These are phyloP conservation scores for Ommatoiulus sabulosus DNA, from an alignment of 2,888 invertebrate genomes.

Conservation along the genomic window DNA sequence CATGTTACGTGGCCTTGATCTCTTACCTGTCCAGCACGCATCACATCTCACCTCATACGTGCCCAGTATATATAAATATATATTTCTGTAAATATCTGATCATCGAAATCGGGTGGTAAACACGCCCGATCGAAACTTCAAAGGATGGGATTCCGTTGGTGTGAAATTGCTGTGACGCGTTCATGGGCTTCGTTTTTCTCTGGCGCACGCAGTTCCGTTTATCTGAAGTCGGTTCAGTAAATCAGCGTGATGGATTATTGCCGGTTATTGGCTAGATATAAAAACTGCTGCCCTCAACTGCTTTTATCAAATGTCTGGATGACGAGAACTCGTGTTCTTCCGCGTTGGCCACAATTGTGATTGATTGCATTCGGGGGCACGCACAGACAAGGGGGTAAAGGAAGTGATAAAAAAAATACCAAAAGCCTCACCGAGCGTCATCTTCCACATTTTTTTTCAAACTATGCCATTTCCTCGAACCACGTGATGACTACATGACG, in stretches of 20 bases:
- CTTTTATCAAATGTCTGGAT: background rate
- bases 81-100: slow-evolving; percentile 42
- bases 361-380: background rate
- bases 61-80: slow-evolving; percentile 28
- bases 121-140: background rate
- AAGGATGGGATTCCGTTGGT: background rate
- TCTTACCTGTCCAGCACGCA: background rate
- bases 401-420: background rate
- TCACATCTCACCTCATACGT: slow-evolving; percentile 22
- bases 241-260: slow-evolving; percentile 9
- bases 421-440: background rate
- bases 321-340: background rate
- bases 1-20: slow-evolving; percentile 6
- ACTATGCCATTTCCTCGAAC: background rate
- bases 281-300: background rate
- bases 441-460: background rate
- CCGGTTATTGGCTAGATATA: background rate
- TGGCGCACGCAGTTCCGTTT: background rate
- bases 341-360: background rate
- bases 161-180: background rate
- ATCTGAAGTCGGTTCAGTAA: background rate
- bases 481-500: too few relatives aligned
- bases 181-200: slow-evolving; percentile 10
- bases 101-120: slow-evolving; percentile 10
- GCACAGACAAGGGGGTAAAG: slow-evolving; percentile 9